Percentiles rank a stretch among this genome's conserved stretches.
These are phyloP conservation scores for Rotaria macrura DNA, from an alignment of 2,888 invertebrate species.

Conservation along the genomic window DNA sequence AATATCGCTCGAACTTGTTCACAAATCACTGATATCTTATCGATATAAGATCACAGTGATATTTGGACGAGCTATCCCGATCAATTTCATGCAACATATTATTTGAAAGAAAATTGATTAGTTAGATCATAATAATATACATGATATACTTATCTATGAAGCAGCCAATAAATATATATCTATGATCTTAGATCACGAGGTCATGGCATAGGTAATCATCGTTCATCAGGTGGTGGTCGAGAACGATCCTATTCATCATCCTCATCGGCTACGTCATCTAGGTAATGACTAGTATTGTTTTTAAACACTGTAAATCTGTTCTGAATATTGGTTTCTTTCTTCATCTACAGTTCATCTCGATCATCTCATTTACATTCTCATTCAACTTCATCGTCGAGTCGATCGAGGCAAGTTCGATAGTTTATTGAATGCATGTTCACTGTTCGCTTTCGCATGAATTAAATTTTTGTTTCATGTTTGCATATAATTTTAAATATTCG, in stretches of 20 bases:
- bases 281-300: too few species aligned
- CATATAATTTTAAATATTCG: neutral
- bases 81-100: too few species aligned
- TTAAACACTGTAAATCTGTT: too few species aligned
- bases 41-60: too few species aligned
- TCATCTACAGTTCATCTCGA: conserved; percentile 6
- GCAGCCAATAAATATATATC: too few species aligned
- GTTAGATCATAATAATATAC: too few species aligned
- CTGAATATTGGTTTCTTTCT: too few species aligned
- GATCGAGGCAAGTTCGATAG: neutral
- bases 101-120: too few species aligned
- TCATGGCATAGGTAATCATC: neutral
- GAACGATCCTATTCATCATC: conserved; percentile 4
- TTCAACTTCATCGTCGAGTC: neutral
- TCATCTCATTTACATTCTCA: neutral
- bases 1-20: too few species aligned
- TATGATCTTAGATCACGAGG: neutral
- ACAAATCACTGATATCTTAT: too few species aligned
- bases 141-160: too few species aligned
- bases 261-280: neutral
- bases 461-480: neutral
- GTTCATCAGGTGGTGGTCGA: neutral
- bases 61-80: too few species aligned
- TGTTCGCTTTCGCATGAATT: neutral
- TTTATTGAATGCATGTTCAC: neutral